phyloP scores from a whole-genome alignment of 2,888 invertebrate genomes.

The Sepiola atlantica region DNA sequence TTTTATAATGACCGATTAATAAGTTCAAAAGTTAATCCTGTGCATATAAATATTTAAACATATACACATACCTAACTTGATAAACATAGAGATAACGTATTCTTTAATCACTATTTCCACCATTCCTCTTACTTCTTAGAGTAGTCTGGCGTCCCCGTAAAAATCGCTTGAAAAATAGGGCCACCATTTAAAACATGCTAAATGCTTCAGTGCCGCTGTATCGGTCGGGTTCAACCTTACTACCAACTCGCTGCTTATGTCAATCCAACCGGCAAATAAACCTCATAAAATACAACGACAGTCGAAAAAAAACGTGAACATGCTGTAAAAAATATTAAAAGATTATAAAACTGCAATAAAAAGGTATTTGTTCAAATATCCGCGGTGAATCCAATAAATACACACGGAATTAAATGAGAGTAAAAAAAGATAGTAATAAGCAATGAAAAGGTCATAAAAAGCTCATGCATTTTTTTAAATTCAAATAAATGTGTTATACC shows the following conservation, averaged over 20 bases:
- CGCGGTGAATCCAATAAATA: neutral
- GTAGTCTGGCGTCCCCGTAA: neutral
- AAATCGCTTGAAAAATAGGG: neutral
- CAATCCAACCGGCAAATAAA: neutral
- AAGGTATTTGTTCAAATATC: neutral
- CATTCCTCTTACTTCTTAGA: neutral
- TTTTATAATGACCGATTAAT: too few species aligned
- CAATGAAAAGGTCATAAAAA: neutral
- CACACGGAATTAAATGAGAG: neutral
- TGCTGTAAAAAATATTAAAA: neutral
- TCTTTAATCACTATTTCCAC: neutral
- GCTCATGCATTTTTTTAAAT: neutral
- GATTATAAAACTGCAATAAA: neutral
- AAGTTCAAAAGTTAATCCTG: too few species aligned
- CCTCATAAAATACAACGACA: neutral
- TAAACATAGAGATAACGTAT: too few species aligned
- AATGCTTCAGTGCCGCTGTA: neutral
- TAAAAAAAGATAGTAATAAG: neutral
- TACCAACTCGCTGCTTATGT: neutral
- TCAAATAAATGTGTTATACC: neutral
- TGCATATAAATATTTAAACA: too few species aligned
- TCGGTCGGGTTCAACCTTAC: neutral
- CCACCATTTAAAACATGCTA: neutral
- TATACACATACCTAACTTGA: too few species aligned
- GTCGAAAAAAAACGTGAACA: neutral